These are phyloP conservation scores for Crossaster papposus DNA, from an alignment of 53 echinoderm and acorn worm species.

Conservation along the genomic window DNA sequence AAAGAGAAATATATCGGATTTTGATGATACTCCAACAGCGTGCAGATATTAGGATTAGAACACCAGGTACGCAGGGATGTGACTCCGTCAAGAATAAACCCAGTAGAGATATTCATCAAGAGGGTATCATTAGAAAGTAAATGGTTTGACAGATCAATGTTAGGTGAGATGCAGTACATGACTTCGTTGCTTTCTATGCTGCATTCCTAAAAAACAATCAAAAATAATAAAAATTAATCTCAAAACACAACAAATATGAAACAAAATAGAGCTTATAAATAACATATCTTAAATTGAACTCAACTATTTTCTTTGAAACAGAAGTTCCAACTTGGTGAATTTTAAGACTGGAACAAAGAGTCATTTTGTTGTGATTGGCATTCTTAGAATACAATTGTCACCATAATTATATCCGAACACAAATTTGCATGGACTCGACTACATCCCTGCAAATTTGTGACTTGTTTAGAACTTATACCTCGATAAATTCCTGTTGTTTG, in stretches of 20 bases:
- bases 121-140: not conserved
- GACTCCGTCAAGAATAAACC: conserved; percentile 38
- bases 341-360: too few relatives aligned
- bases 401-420: too few relatives aligned
- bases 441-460: not conserved
- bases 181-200: not conserved
- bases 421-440: too few relatives aligned
- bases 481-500: not conserved
- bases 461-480: not conserved
- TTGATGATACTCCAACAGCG: conserved; percentile 35
- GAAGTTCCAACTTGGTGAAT: not conserved
- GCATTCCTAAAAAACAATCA: not conserved
- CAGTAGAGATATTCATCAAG: conserved; percentile 5
- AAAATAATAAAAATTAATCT: not conserved
- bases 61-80: conserved; percentile 29
- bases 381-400: too few relatives aligned
- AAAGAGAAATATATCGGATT: conserved; percentile 60
- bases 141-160: not conserved
- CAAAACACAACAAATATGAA: not conserved
- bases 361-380: too few relatives aligned
- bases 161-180: conserved; percentile 1
- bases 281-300: too few relatives aligned
- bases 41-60: conserved; percentile 25
- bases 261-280: not conserved
- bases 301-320: not conserved